Evolutionary conservation across 30 jellyfish, hydroid and myxozoan species (phyloP).

Genomic region (Morbakka virulenta): DNA sequence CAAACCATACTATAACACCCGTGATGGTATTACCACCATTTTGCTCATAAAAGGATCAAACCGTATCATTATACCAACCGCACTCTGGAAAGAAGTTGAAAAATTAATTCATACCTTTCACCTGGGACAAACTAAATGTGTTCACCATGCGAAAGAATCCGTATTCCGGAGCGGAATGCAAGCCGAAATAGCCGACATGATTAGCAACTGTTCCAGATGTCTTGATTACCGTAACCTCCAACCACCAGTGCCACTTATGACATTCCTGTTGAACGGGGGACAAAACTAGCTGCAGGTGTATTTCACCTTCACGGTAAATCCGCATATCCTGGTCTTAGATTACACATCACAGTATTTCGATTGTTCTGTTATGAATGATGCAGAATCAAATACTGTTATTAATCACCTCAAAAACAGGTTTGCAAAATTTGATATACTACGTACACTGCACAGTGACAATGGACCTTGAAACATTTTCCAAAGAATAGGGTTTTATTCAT

Average conservation of each 20-base stretch:
- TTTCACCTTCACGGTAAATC: not conserved
- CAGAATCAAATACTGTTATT: too few relatives aligned
- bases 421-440: too few relatives aligned
- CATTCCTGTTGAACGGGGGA: constrained; percentile 36
- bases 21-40: constrained; percentile 3
- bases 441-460: too few relatives aligned
- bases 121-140: constrained; percentile 29
- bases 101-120: constrained; percentile 21
- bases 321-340: too few relatives aligned
- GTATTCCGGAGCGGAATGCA: constrained; percentile 32
- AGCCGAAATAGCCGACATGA: constrained; percentile 17
- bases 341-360: too few relatives aligned
- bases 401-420: too few relatives aligned
- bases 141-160: constrained; percentile 2
- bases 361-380: too few relatives aligned
- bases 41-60: constrained; percentile 11
- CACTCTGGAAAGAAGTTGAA: constrained; percentile 15
- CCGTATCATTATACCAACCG: constrained; percentile 10
- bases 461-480: too few relatives aligned
- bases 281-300: constrained; percentile 20
- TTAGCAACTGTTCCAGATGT: constrained; percentile 27
- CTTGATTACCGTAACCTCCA: constrained; percentile 15
- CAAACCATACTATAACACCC: constrained; percentile 3
- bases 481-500: too few relatives aligned
- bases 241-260: constrained; percentile 16